phyloP scores from a whole-genome alignment of 64 coral and sea anemone species.

The Porites lutea region DNA sequence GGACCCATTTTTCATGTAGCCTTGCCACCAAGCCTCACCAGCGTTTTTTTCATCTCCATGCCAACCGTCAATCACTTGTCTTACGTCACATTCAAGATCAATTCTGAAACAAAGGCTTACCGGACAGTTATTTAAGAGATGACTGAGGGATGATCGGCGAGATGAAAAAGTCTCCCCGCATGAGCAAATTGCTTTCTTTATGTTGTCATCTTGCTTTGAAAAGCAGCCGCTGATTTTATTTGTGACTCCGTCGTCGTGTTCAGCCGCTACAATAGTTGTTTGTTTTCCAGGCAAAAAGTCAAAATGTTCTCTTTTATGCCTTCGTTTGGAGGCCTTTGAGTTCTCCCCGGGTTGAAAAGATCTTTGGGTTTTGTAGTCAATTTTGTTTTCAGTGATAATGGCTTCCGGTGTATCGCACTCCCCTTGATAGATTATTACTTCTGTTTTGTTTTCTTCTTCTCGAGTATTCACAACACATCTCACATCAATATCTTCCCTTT shows the following conservation, averaged over 20 bases:
- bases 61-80: conserved; percentile 27
- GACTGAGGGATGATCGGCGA: neutral
- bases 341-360: no score
- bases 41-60: neutral
- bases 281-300: neutral
- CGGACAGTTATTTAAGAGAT: neutral
- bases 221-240: neutral
- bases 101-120: conserved; percentile 16
- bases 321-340: neutral
- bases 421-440: neutral
- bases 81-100: conserved; percentile 2
- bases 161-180: neutral
- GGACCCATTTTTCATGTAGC: conserved; percentile 14
- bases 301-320: neutral
- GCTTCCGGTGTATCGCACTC: neutral
- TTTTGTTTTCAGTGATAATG: neutral
- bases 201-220: neutral
- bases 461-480: neutral
- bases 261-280: neutral
- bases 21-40: conserved; percentile 17
- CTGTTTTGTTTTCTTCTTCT: neutral
- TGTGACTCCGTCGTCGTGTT: neutral
- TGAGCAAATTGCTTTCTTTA: conserved; percentile 13
- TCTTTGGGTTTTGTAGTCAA: neutral
- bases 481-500: neutral